Evolutionary conservation across 2,797 vertebrate genomes (phyloP), one percentile per base, ranked within the genome.

Genomic region (Limnodromus scolopaceus): DNA sequence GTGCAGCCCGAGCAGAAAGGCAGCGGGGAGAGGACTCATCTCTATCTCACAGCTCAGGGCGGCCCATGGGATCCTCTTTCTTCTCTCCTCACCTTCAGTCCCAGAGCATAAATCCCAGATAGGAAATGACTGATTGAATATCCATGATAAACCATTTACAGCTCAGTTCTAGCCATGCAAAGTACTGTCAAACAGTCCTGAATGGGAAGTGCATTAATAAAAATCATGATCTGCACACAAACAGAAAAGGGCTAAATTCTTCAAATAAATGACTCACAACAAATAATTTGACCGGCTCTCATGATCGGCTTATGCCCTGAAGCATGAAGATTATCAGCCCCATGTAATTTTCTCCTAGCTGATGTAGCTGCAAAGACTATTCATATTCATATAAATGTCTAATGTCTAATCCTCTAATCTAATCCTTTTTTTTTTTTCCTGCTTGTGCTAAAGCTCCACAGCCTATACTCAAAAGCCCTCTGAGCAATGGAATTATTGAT

Each of bases 371-470:
- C 95, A 93, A 86, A 93, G 93, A 95, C 92, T 89, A 96, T 96
- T 97, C 95, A 95, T 96, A 96, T 95, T 95, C 96, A 95, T 94
- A 97, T 77, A 95, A 95, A 96, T n/a, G 87, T 96, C 92, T 87
- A 89, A 91, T 63, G 95, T 95, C 93, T 92, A 93, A 92, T 81
- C 87, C 89, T 96, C 78, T 80, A 79, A 87, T 93, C 70, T 88
- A 70, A 81, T 69, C 63, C 87, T 75, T 91, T 94, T 81, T 83
- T 84, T 72, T 77, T 39, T 63, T 38, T 7, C 18, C 76, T 81
- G 83, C 85, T 92, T 17, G 6, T 77, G 76, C 46, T 87, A 90
- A 96, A 96, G 53, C 84, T 86, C 41, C 86, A 34, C 68, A 74
- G 84, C 78, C 92, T 13, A 2, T 46, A 68, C 51, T 91, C 90